Base-by-base conservation (phyloP, 2,113 vertebrate species). In the Rhizomys pruinosus region DNA sequence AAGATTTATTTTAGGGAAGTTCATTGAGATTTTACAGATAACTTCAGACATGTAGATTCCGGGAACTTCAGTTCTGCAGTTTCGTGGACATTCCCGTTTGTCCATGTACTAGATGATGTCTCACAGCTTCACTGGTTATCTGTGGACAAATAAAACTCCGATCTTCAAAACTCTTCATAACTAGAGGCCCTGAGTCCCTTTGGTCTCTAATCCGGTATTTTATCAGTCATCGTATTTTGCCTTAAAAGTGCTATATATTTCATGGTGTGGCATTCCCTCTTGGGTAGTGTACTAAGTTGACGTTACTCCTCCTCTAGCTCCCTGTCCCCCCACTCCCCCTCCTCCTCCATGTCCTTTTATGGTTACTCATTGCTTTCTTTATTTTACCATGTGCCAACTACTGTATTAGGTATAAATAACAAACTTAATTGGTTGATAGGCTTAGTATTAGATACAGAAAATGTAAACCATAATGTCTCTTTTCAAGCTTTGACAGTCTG, bases 391-490 rank as follows among this genome's bases (percentile, higher is more conserved):
- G 39, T 85, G 15, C 32, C 23, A 90, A 22, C 2, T 32, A 47
- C 57, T 94, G 5, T 7, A 17, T 94, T 89, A 69, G 6, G 23
- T 34, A n/a, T 0, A 39, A 89, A 84, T 84, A 89, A 87, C 3
- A 66, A 95, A 59, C 64, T 84, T 73, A 79, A 61, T 39, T 92
- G 57, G 61, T 27, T 47, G 29, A 44, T 61, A 22, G 79, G 1
- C 32, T 95, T 94, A 29, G 16, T 88, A 37, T 73, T 84, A 78
- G n/a, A 68, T 82, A 68, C 5, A 90, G 63, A 81, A 89, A 88
- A 88, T n/a, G n/a, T 77, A 63, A 81, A 27, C 37, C 16, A 8
- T 89, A 69, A 71, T 80, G n/a, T 22, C 32, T 92, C 9, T 80
- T 90, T 59, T 80, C 12, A 91, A 80, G 55, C 4, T 61, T 47